Evolutionary conservation across 2,113 vertebrate genomes (phyloP).

Genomic region (Epinephelus lanceolatus): DNA sequence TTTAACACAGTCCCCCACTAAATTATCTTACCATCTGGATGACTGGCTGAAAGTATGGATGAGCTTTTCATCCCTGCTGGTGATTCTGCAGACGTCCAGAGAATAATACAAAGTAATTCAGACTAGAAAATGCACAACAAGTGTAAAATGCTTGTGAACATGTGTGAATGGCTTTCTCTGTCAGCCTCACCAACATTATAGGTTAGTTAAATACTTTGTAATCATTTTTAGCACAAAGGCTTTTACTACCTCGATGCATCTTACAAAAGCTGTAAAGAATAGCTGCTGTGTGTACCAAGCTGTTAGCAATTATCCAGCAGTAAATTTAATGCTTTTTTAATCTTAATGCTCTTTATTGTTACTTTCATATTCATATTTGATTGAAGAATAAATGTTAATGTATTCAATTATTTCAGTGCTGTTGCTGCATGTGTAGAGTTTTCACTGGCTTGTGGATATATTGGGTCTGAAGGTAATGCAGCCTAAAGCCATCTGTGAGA

Average conservation of each 20-base stretch:
- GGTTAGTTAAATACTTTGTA: too few relatives aligned
- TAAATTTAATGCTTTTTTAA: background rate
- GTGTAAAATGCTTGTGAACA: background rate
- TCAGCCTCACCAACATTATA: background rate
- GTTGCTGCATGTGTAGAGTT: constrained; percentile 12
- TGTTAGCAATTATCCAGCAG: background rate
- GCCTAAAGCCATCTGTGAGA: background rate
- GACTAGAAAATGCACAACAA: background rate
- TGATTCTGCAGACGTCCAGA: background rate
- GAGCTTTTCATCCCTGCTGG: constrained; percentile 12
- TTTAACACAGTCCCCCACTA: constrained; percentile 3
- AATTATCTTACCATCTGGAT: constrained; percentile 52
- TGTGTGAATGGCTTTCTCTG: background rate
- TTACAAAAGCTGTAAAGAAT: background rate
- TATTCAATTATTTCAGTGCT: background rate
- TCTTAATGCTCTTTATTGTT: background rate
- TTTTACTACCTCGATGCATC: background rate
- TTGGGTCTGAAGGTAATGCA: background rate
- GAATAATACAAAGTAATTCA: background rate
- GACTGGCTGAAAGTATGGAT: constrained; percentile 19
- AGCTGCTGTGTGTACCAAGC: background rate
- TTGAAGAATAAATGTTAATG: background rate
- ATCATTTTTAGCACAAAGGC: background rate
- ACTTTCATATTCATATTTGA: background rate
- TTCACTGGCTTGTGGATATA: background rate